phyloP scores from a whole-genome alignment of 2,888 invertebrate species.

The Tribolium freemani region DNA sequence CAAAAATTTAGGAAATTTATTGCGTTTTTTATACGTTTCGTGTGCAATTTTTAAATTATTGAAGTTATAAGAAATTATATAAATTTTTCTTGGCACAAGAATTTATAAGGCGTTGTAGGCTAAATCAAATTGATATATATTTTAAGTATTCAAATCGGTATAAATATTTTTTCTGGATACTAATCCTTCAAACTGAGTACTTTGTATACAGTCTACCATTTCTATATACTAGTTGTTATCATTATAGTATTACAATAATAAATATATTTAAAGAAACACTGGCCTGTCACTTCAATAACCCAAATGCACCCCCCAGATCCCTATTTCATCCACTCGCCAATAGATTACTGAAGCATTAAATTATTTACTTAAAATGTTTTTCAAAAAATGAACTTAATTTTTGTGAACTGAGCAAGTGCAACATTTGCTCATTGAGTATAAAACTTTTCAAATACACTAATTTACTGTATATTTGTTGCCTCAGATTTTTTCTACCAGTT shows the following conservation, averaged over 20 bases:
- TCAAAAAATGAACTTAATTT: no score
- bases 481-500: no score
- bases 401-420: no score
- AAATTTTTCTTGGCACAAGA: conserved; percentile 51
- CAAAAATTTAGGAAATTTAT: conserved; percentile 29
- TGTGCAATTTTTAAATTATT: conserved; percentile 52
- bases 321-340: no score
- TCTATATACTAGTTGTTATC: conserved; percentile 58
- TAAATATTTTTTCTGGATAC: conserved; percentile 49
- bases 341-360: no score
- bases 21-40: conserved; percentile 24
- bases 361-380: no score
- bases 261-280: conserved; percentile 47
- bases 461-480: no score
- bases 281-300: background rate
- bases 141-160: conserved; percentile 33
- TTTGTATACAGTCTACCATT: conserved; percentile 61
- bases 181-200: conserved; percentile 54
- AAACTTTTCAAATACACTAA: no score
- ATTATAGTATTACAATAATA: conserved; percentile 51
- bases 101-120: conserved; percentile 55
- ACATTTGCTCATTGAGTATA: no score
- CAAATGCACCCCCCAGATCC: no score
- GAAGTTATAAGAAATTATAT: conserved; percentile 40
- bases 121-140: conserved; percentile 44